Evolutionary conservation across 2,797 vertebrate genomes (phyloP).

Genomic region (Spea hammondii): DNA sequence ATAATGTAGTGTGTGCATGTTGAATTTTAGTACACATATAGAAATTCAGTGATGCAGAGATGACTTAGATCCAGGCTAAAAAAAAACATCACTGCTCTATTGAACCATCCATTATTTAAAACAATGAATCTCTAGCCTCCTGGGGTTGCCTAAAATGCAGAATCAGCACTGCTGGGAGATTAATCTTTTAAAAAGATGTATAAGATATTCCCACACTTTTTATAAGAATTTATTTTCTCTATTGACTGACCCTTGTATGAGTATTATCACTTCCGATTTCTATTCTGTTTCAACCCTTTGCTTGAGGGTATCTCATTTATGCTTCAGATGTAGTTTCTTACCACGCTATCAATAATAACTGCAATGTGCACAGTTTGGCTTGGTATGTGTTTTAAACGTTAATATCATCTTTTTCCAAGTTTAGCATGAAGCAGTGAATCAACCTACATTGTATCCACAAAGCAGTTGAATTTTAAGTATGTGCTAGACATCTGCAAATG

Average conservation of each 20-base stretch:
- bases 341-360: conserved; percentile 1
- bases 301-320: conserved; percentile 17
- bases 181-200: conserved; percentile 45
- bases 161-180: conserved; percentile 46
- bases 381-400: background rate
- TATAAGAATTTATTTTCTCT: conserved; percentile 19
- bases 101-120: conserved; percentile 50
- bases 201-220: conserved; percentile 27
- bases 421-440: background rate
- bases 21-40: conserved; percentile 20
- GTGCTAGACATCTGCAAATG: background rate
- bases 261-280: conserved; percentile 5
- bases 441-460: background rate
- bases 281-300: conserved; percentile 18
- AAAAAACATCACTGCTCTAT: conserved; percentile 49
- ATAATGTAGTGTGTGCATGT: conserved; percentile 4
- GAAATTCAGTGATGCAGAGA: conserved; percentile 36
- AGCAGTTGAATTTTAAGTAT: background rate
- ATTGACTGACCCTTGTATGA: conserved; percentile 38
- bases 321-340: background rate
- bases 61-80: conserved; percentile 50
- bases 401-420: background rate
- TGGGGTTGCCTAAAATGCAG: conserved; percentile 37
- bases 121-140: conserved; percentile 48
- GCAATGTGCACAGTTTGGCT: background rate